Evolutionary conservation across 2,888 invertebrate genomes (phyloP).

Genomic region (Xestia ashworthii): DNA sequence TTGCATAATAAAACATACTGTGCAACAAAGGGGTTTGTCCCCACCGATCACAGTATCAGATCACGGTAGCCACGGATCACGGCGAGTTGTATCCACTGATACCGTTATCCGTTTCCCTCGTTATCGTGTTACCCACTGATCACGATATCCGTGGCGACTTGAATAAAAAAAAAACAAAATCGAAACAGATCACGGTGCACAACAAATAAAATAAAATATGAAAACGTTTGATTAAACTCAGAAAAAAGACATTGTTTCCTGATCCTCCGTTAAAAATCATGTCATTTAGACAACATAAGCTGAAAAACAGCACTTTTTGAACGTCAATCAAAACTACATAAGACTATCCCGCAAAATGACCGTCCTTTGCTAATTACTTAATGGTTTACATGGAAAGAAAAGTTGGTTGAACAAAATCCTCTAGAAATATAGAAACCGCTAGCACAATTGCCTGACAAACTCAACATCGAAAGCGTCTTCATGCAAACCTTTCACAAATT

Average conservation of each 20-base stretch:
- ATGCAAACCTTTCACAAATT: conserved; percentile 10
- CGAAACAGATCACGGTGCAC: too few species aligned
- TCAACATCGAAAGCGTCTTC: neutral
- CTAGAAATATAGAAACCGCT: neutral
- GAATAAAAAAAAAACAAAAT: too few species aligned
- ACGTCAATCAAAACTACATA: neutral
- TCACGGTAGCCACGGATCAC: too few species aligned
- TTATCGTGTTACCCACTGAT: too few species aligned
- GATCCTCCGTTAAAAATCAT: neutral
- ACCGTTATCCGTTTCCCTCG: too few species aligned
- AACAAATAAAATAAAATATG: too few species aligned
- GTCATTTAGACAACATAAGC: neutral
- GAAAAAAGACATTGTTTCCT: too few species aligned
- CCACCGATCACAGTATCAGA: too few species aligned
- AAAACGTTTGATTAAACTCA: too few species aligned
- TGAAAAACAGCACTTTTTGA: neutral
- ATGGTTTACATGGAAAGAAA: neutral
- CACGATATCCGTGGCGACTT: too few species aligned
- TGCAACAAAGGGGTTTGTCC: neutral
- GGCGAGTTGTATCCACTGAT: too few species aligned
- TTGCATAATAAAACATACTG: neutral
- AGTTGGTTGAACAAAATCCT: neutral
- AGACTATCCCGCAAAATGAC: neutral
- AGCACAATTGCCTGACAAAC: neutral
- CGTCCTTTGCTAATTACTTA: neutral